These are phyloP conservation scores for Coptodon bakossiorum DNA, from an alignment of 2,113 vertebrate species.

Conservation along the genomic window DNA sequence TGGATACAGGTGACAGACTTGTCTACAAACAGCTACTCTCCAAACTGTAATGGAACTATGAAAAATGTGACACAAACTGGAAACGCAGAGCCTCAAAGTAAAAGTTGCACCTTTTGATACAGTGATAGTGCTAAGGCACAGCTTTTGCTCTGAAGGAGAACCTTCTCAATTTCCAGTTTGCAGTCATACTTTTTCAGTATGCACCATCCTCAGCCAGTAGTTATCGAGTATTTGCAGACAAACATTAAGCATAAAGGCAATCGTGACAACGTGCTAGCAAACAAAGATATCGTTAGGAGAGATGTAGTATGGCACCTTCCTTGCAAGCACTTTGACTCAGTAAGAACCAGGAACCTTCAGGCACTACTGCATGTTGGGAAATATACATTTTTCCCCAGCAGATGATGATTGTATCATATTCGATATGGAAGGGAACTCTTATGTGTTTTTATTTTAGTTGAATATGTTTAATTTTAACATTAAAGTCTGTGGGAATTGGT, in stretches of 20 bases:
- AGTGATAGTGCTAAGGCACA: not conserved
- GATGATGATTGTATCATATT: not conserved
- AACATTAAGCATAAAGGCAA: not conserved
- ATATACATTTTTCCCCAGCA: not conserved
- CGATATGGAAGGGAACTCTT: fast-evolving
- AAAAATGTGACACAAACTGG: not conserved
- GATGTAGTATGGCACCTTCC: not conserved
- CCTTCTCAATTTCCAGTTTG: not conserved
- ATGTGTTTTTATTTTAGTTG: not conserved
- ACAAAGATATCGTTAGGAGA: not conserved
- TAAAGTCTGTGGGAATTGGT: not conserved
- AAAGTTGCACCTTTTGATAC: not conserved
- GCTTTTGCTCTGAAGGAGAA: not conserved
- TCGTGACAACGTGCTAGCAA: fast-evolving
- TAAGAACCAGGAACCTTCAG: not conserved
- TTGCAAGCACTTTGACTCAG: not conserved
- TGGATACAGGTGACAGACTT: not conserved
- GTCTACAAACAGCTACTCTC: not conserved
- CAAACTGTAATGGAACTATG: not conserved
- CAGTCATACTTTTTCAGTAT: not conserved
- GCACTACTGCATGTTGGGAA: not conserved
- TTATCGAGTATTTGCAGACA: not conserved
- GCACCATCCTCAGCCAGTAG: not conserved
- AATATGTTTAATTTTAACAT: not conserved
- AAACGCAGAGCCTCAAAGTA: fast-evolving